phyloP scores from a whole-genome alignment of 2,113 vertebrate species.

The Thamnophis sirtalis region DNA sequence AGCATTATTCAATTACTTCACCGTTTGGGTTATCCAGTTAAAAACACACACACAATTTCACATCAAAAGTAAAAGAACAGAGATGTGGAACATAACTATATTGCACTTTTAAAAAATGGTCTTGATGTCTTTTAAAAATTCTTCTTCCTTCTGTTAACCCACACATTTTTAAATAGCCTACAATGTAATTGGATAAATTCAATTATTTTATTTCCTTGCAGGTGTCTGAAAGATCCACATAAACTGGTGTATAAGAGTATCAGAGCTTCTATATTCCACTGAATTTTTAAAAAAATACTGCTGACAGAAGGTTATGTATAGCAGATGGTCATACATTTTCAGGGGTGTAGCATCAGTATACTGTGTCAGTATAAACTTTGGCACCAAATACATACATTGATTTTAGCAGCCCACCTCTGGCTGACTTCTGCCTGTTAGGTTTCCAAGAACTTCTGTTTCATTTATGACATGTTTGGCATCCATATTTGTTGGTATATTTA shows the following conservation, averaged over 20 bases:
- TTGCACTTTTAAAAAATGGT: not conserved
- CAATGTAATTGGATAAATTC: slow-evolving; percentile 20
- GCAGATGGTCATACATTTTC: not conserved
- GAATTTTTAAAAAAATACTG: not conserved
- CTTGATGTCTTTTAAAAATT: slow-evolving; percentile 1
- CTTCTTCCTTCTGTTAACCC: not conserved
- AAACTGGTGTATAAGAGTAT: not conserved
- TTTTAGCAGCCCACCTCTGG: slow-evolving; percentile 1
- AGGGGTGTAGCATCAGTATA: not conserved
- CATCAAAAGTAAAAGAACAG: slow-evolving; percentile 7
- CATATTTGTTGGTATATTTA: slow-evolving; percentile 1
- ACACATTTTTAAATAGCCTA: slow-evolving; percentile 23
- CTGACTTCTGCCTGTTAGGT: not conserved
- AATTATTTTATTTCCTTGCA: slow-evolving; percentile 33
- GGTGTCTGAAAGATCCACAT: not conserved
- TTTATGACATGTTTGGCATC: slow-evolving; percentile 26
- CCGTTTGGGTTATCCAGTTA: not conserved
- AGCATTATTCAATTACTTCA: not conserved
- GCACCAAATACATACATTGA: not conserved
- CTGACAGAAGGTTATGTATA: not conserved
- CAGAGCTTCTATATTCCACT: not conserved
- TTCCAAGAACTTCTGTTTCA: slow-evolving; percentile 1
- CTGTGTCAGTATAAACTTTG: not conserved
- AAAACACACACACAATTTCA: not conserved
- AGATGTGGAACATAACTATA: slow-evolving; percentile 14